Conservation (phyloP, 1,140 invertebrate genomes). For the Nixonia krombeini region DNA sequence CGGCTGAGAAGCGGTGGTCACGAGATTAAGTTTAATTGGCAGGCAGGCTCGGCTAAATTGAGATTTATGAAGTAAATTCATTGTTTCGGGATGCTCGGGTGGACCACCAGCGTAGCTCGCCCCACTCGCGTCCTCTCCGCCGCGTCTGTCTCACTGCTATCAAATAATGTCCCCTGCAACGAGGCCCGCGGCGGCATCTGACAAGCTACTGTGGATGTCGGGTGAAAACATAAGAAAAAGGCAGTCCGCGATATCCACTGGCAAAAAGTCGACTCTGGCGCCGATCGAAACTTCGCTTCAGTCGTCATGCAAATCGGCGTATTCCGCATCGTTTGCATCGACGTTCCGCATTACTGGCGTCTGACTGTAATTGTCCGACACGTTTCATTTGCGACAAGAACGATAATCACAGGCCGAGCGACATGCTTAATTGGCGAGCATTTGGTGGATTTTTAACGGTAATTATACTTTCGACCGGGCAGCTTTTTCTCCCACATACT, state of each 20-base stretch:
- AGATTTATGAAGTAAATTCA: slow-evolving; percentile 72
- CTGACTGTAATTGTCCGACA: too few relatives aligned
- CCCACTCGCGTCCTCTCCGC: slow-evolving; percentile 28
- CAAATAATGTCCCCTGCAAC: slow-evolving; percentile 66
- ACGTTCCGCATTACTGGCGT: too few relatives aligned
- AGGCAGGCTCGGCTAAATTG: slow-evolving; percentile 64
- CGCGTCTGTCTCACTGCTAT: slow-evolving; percentile 56
- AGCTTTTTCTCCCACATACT: too few relatives aligned
- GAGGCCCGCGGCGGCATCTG: slow-evolving; percentile 54
- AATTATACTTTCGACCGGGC: too few relatives aligned
- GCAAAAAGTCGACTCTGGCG: slow-evolving; percentile 37
- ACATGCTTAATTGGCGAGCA: too few relatives aligned
- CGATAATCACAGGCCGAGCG: too few relatives aligned
- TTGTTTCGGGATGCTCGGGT: slow-evolving; percentile 64
- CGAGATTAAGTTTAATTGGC: slow-evolving; percentile 69
- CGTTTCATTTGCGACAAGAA: too few relatives aligned
- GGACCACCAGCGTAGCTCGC: slow-evolving; percentile 65
- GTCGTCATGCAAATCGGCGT: too few relatives aligned
- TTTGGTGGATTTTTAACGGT: too few relatives aligned
- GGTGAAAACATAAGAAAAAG: slow-evolving; percentile 20
- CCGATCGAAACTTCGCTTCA: too few relatives aligned
- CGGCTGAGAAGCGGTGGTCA: slow-evolving; percentile 52
- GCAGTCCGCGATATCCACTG: slow-evolving; percentile 23
- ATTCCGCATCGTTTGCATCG: too few relatives aligned
- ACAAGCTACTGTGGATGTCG: slow-evolving; percentile 49